Base-by-base conservation (phyloP, 2,113 vertebrate species). In the Neolamprologus tretocephalus region DNA sequence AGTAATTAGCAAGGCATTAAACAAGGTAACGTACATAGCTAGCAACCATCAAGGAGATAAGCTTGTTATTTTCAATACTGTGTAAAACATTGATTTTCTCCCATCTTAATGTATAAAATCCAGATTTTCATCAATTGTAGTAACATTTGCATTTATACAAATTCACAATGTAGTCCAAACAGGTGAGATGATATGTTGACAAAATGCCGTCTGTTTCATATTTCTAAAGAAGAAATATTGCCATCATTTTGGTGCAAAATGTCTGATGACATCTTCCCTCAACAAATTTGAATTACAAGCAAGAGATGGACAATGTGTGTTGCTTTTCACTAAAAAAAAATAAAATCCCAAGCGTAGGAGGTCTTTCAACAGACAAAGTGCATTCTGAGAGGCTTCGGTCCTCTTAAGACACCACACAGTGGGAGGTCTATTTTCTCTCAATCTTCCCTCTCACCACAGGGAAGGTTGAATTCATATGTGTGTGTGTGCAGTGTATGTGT, bases 401-500 rank as follows among this genome's bases (percentile, higher is more conserved):
- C 88, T 92, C 90, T 92, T 90, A 92, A 93, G 85, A 92, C 63
- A 28, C 51, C 13, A 17, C 93, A 71, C 79, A 42, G 83, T 93
- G 87, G 92, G 93, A 87, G 91, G 91, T 93, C 91, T 90, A 91
- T 92, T 93, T 93, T 93, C 93, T 92, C 87, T 92, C 90, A 89
- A 86, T 93, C 91, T 92, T 78, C 68, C 63, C 35, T 88, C 85
- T 81, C 87, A 86, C 91, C 83, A 63, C 82, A 71, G 90, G 68
- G 81, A 53, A 54, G 11, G 16, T 4, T 53, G 11, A 45, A 49
- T 75, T 53, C 37, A 37, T 84, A n/a, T 63, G 53, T 58, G 61
- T 61, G 55, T 28, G 61, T 35, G 35, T 75, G 42, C 58, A 37
- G 79, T 78, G 85, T 82, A 53, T 81, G 78, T 71, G 84, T 83